A percentile compares a stretch with the other conserved stretches of the same genome.
phyloP scores from a whole-genome alignment of 2,888 invertebrate species.

The Campoletis raptor region DNA sequence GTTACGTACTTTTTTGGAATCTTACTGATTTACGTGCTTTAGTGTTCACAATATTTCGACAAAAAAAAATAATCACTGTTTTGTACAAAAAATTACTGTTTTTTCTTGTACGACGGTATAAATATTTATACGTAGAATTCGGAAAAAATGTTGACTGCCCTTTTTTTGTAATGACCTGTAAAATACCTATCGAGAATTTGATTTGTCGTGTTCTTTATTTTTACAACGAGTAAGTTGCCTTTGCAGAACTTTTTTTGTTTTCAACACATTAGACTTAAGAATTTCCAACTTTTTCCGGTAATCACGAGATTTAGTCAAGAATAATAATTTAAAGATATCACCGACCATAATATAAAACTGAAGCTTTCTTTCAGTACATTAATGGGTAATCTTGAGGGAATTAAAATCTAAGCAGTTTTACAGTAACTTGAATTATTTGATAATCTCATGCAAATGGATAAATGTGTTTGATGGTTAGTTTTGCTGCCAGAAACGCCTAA shows the following conservation, averaged over 20 bases:
- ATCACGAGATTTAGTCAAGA: not conserved
- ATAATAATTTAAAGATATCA: not conserved
- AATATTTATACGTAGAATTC: not conserved
- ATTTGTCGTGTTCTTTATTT: not conserved
- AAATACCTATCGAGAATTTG: not conserved
- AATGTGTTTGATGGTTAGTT: not conserved
- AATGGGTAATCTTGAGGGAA: not conserved
- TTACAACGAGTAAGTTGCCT: not conserved
- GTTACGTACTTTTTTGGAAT: not conserved
- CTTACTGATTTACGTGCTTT: conserved; percentile 3
- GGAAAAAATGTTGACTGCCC: not conserved
- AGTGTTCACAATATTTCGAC: not conserved
- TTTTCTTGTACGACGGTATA: not conserved
- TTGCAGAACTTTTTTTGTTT: not conserved
- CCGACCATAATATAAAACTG: not conserved
- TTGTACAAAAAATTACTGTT: not conserved
- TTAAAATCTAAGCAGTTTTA: not conserved
- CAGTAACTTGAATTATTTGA: not conserved
- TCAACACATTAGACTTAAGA: not conserved
- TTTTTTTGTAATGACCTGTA: not conserved
- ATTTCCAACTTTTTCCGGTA: not conserved
- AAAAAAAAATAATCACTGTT: not conserved
- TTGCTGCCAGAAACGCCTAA: not conserved
- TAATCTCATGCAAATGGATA: not conserved
- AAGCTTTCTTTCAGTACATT: not conserved